Percentiles rank a stretch among this genome's conserved stretches.
Evolutionary conservation across 2,797 vertebrate species (phyloP).

Genomic region (Hypotaenidia philippensis): DNA sequence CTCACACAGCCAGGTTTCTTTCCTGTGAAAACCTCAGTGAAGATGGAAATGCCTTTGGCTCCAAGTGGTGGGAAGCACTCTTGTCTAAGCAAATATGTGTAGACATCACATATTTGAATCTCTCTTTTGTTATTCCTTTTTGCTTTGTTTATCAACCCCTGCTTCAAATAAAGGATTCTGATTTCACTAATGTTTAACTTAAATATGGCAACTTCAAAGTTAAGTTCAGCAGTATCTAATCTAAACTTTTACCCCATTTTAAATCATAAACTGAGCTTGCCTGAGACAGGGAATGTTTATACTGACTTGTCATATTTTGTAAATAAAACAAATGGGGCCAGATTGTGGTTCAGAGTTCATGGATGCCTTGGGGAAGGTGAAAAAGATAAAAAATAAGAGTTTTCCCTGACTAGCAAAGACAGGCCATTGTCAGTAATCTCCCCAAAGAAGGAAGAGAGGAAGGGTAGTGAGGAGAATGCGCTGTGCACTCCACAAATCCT

Average conservation of each 20-base stretch:
- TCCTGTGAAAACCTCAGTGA: neutral
- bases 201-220: neutral
- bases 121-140: neutral
- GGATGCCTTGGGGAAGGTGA: neutral
- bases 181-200: slow-evolving; percentile 1
- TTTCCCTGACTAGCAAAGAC: neutral
- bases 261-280: neutral
- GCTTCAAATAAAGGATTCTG: slow-evolving; percentile 4
- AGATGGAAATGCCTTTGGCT: neutral
- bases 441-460: neutral
- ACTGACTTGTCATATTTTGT: neutral
- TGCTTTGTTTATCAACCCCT: slow-evolving; percentile 8
- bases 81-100: neutral
- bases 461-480: neutral
- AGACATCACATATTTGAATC: neutral
- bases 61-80: neutral
- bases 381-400: neutral
- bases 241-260: neutral
- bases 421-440: neutral
- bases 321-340: slow-evolving; percentile 1
- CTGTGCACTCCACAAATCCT: neutral
- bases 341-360: neutral
- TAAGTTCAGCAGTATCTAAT: neutral
- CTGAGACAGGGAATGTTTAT: neutral
- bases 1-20: neutral